These are phyloP conservation scores for Cichladusa arquata DNA, from an alignment of 2,113 vertebrate species.

Conservation along the genomic window DNA sequence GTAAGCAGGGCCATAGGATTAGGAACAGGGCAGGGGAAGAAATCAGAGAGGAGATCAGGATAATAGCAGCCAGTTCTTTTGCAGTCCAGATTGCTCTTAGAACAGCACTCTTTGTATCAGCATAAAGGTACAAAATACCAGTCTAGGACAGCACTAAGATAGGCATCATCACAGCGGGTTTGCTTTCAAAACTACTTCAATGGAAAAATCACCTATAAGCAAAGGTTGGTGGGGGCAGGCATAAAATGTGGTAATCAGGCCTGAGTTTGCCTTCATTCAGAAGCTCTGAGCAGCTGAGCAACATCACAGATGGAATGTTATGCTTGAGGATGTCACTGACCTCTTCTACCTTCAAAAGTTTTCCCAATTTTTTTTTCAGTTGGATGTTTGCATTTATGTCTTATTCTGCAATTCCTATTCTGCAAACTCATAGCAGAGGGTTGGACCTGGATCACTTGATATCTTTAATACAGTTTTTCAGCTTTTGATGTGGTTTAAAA, in stretches of 20 bases:
- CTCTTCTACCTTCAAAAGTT: background rate
- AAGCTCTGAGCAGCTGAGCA: background rate
- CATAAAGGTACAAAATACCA: background rate
- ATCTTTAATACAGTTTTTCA: background rate
- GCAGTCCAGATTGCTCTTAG: background rate
- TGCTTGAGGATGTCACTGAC: accelerated
- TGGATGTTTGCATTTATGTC: background rate
- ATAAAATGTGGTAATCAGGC: background rate
- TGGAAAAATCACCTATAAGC: background rate
- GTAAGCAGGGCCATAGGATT: background rate
- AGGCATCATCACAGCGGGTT: background rate
- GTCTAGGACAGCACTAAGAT: background rate
- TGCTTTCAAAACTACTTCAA: background rate
- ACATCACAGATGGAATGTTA: background rate
- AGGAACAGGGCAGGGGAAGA: background rate
- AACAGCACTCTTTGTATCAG: background rate
- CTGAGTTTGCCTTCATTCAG: background rate
- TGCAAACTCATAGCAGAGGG: background rate
- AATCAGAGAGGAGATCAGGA: background rate
- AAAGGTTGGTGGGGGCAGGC: background rate
- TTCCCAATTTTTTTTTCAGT: background rate
- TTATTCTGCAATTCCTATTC: background rate
- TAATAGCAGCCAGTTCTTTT: background rate
- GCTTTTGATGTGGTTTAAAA: background rate
- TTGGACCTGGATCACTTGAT: background rate